Evolutionary conservation across 2,888 invertebrate genomes (phyloP).

Genomic region (Chrysopilus asiliformis): DNA sequence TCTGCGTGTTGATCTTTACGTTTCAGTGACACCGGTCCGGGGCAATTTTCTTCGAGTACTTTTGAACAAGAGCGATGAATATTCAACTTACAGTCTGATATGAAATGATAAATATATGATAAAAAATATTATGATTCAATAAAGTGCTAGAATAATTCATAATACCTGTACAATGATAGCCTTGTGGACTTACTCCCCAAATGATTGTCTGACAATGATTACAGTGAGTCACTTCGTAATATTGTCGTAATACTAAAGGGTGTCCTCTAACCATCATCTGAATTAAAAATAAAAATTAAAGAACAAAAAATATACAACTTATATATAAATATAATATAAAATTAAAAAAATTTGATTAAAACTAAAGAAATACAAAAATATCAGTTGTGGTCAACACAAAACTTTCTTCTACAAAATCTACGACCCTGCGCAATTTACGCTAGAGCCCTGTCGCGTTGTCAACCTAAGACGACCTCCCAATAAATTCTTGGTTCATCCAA

Average conservation of each 20-base stretch:
- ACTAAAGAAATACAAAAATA: too few species aligned
- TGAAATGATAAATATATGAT: constrained; percentile 28
- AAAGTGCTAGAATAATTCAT: constrained; percentile 5
- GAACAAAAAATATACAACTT: neutral
- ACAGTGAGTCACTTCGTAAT: constrained; percentile 82
- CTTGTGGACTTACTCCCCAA: constrained; percentile 93
- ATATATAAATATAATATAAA: neutral
- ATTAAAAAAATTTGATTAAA: neutral
- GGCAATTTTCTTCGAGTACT: constrained; percentile 68
- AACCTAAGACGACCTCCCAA: too few species aligned
- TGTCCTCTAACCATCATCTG: constrained; percentile 76
- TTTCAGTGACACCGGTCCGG: constrained; percentile 47
- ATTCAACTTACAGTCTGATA: constrained; percentile 67
- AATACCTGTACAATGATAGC: constrained; percentile 90
- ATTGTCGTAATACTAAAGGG: constrained; percentile 76
- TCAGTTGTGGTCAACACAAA: too few species aligned
- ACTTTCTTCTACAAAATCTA: too few species aligned
- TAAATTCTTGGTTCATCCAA: too few species aligned
- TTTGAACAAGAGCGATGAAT: constrained; percentile 75
- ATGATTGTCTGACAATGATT: constrained; percentile 85
- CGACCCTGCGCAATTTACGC: too few species aligned
- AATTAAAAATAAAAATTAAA: constrained; percentile 16
- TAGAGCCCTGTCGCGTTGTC: too few species aligned
- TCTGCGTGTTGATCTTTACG: constrained; percentile 47
- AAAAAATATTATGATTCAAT: neutral